These are phyloP conservation scores for Carpatolechia fugitivella DNA, from an alignment of 2,888 invertebrate species.

Conservation along the genomic window DNA sequence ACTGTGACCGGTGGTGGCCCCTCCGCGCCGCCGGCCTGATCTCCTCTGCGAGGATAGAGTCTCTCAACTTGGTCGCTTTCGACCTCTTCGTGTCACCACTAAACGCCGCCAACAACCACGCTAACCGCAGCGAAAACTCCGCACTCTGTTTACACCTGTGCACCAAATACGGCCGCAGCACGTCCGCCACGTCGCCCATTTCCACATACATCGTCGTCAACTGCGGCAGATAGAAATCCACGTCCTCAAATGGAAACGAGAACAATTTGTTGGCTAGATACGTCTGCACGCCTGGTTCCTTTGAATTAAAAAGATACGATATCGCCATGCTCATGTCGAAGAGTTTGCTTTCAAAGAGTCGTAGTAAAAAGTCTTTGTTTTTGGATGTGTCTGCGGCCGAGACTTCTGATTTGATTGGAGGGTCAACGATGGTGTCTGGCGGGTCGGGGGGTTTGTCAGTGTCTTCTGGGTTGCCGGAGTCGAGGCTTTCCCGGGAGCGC, in stretches of 20 bases:
- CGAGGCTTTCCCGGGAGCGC: slow-evolving; percentile 86
- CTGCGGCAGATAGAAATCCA: slow-evolving; percentile 99
- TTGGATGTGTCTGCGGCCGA: slow-evolving; percentile 60
- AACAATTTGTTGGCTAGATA: slow-evolving; percentile 99
- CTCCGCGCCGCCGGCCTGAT: slow-evolving; percentile 68
- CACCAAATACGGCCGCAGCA: slow-evolving; percentile 71
- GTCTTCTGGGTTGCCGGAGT: slow-evolving; percentile 83
- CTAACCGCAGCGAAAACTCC: slow-evolving; percentile 96
- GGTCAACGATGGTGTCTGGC: slow-evolving; percentile 49
- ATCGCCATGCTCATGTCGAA: slow-evolving; percentile 99
- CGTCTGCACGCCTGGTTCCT: slow-evolving; percentile 98
- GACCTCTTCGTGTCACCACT: slow-evolving; percentile 81
- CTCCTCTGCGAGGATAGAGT: slow-evolving; percentile 69
- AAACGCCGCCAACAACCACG: slow-evolving; percentile 98
- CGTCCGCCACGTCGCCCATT: slow-evolving; percentile 97
- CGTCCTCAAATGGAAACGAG: slow-evolving; percentile 93
- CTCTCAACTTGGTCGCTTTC: slow-evolving; percentile 62
- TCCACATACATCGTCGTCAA: slow-evolving; percentile 99
- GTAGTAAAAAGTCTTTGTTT: slow-evolving; percentile 85
- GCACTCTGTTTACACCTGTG: slow-evolving; percentile 91
- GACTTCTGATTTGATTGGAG: slow-evolving; percentile 48
- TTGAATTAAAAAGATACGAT: slow-evolving; percentile 98
- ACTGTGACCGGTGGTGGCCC: slow-evolving; percentile 84
- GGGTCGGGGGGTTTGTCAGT: slow-evolving; percentile 74
- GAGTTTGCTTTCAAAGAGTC: slow-evolving; percentile 97